A percentile compares a stretch with the other conserved stretches of the same genome.
Evolutionary conservation across 2,797 vertebrate species (phyloP).

Genomic region (Odontamblyopus lacepedii): DNA sequence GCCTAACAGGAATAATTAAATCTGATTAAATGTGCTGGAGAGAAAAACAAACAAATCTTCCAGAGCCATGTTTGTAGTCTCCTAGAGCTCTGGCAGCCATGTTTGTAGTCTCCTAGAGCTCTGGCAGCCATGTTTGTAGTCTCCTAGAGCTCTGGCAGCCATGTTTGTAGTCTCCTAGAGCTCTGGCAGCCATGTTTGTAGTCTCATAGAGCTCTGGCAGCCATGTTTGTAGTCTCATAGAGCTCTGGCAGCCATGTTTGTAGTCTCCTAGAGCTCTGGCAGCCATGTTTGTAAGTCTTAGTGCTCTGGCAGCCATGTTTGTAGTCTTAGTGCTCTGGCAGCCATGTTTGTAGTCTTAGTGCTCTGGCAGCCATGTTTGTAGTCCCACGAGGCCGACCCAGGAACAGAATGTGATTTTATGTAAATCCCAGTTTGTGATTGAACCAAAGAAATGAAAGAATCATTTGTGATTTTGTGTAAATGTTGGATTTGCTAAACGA

Average conservation of each 20-base stretch:
- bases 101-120: too few relatives aligned
- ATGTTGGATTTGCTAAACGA: conserved; percentile 1
- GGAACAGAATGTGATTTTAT: conserved; percentile 4
- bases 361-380: background rate
- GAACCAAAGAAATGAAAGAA: conserved; percentile 4
- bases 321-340: background rate
- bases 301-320: background rate
- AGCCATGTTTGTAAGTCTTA: too few relatives aligned
- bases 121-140: too few relatives aligned
- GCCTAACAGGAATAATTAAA: too few relatives aligned
- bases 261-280: too few relatives aligned
- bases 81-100: too few relatives aligned
- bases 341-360: background rate
- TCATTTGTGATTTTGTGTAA: background rate
- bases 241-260: background rate
- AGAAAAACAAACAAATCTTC: too few relatives aligned
- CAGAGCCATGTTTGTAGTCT: too few relatives aligned
- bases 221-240: too few relatives aligned
- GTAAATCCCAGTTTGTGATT: conserved; percentile 11
- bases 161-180: background rate
- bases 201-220: background rate
- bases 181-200: conserved; percentile 1
- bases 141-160: background rate
- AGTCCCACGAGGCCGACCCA: background rate
- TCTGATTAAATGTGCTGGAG: too few relatives aligned